Evolutionary conservation across 2,797 vertebrate genomes (phyloP).

Genomic region (Esox lucius): DNA sequence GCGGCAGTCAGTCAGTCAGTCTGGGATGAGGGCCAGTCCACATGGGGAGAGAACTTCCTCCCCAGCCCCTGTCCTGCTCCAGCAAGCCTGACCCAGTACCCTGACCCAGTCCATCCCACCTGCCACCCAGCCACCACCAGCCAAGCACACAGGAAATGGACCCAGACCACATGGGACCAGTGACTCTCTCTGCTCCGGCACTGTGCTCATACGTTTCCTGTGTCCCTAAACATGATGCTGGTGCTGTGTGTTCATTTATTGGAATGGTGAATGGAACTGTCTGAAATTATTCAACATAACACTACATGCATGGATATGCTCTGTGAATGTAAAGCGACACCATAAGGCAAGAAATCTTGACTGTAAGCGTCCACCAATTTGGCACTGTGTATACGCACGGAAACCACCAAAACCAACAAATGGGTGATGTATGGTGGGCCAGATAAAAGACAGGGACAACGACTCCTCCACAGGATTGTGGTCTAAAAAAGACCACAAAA

Average conservation of each 20-base stretch:
- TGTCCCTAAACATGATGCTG: conserved; percentile 10
- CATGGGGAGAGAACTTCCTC: conserved; percentile 52
- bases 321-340: conserved; percentile 20
- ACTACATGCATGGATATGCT: conserved; percentile 46
- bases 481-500: conserved; percentile 49
- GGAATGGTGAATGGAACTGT: conserved; percentile 42
- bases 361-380: conserved; percentile 54
- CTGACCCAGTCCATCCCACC: conserved; percentile 53
- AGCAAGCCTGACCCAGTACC: conserved; percentile 47
- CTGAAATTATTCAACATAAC: conserved; percentile 39
- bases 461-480: too few relatives aligned
- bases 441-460: conserved; percentile 42
- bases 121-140: conserved; percentile 36
- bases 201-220: conserved; percentile 23
- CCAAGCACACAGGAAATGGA: conserved; percentile 45
- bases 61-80: conserved; percentile 39
- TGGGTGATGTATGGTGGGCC: conserved; percentile 47
- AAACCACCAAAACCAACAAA: conserved; percentile 59
- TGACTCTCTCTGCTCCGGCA: conserved; percentile 13
- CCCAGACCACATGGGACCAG: conserved; percentile 29
- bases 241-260: conserved; percentile 31
- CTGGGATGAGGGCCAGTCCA: conserved; percentile 51
- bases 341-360: conserved; percentile 51
- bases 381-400: conserved; percentile 21
- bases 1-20: conserved; percentile 32